phyloP scores from a whole-genome alignment of 2,888 invertebrate genomes.

The Malthinus flaveolus region DNA sequence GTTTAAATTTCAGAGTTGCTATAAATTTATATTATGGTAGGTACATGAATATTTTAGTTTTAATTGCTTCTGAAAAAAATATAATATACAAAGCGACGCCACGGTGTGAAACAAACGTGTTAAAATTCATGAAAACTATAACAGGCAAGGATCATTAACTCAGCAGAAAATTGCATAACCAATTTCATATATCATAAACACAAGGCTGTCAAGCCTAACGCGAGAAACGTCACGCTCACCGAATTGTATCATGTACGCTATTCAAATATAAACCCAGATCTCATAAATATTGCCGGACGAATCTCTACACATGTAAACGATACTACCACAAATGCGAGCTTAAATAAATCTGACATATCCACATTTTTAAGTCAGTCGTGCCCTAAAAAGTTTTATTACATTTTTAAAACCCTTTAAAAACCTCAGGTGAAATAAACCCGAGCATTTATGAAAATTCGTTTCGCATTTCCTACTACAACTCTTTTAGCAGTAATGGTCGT shows the following conservation, averaged over 20 bases:
- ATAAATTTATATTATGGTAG: too few species aligned
- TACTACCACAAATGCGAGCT: conserved; percentile 18
- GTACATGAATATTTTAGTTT: too few species aligned
- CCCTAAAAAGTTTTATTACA: conserved; percentile 16
- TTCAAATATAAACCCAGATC: conserved; percentile 23
- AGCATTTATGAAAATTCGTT: too few species aligned
- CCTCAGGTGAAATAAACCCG: too few species aligned
- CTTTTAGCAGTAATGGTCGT: too few species aligned
- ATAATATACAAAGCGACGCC: neutral
- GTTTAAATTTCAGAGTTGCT: too few species aligned
- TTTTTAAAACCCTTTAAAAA: conserved; percentile 6
- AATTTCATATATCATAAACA: conserved; percentile 20
- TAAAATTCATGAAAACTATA: neutral
- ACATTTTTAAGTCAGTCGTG: conserved; percentile 19
- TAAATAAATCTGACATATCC: conserved; percentile 9
- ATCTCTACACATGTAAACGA: conserved; percentile 24
- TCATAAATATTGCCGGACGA: conserved; percentile 23
- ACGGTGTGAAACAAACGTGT: neutral
- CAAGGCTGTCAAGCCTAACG: conserved; percentile 14
- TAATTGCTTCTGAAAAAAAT: neutral
- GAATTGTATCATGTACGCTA: conserved; percentile 25
- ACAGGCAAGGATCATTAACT: conserved; percentile 17
- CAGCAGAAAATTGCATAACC: conserved; percentile 11
- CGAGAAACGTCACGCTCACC: conserved; percentile 22
- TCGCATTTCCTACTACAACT: too few species aligned